These are phyloP conservation scores for Peromyscus leucopus DNA, from an alignment of 2,113 vertebrate genomes.

Conservation along the genomic window DNA sequence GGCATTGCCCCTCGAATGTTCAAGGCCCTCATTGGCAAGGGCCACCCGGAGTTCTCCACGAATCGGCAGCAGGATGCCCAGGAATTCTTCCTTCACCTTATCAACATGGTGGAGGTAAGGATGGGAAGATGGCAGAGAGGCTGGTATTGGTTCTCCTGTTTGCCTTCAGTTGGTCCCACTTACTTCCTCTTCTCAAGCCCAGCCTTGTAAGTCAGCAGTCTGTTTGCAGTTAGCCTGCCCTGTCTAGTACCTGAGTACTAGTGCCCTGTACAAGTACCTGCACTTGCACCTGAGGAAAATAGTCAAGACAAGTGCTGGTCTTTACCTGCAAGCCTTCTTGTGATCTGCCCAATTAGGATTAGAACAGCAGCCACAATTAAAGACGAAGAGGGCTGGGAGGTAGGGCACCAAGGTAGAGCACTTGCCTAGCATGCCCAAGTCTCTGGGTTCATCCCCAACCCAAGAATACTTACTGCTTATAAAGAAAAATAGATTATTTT, in stretches of 20 bases:
- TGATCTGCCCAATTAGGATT: neutral
- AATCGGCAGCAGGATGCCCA: constrained; percentile 99
- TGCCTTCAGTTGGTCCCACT: neutral
- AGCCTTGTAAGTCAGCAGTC: neutral
- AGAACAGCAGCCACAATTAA: neutral
- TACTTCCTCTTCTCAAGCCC: neutral
- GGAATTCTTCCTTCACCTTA: constrained; percentile 99
- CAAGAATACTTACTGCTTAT: neutral
- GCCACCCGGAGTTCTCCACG: constrained; percentile 98
- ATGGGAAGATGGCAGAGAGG: neutral
- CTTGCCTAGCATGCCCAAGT: neutral
- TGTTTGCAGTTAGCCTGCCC: neutral
- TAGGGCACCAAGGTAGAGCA: neutral
- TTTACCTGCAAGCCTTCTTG: neutral
- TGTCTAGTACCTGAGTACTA: no score
- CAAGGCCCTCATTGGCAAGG: constrained; percentile 97
- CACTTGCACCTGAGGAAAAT: neutral
- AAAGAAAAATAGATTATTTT: neutral
- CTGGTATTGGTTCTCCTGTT: no score
- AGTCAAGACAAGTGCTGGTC: neutral
- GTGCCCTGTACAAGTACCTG: neutral
- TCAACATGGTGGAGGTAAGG: constrained; percentile 99
- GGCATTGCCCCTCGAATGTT: constrained; percentile 98
- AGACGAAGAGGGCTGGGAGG: neutral
- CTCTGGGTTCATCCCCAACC: neutral